phyloP scores from a whole-genome alignment of 2,888 invertebrate species.

The Lampropteryx suffumata region DNA sequence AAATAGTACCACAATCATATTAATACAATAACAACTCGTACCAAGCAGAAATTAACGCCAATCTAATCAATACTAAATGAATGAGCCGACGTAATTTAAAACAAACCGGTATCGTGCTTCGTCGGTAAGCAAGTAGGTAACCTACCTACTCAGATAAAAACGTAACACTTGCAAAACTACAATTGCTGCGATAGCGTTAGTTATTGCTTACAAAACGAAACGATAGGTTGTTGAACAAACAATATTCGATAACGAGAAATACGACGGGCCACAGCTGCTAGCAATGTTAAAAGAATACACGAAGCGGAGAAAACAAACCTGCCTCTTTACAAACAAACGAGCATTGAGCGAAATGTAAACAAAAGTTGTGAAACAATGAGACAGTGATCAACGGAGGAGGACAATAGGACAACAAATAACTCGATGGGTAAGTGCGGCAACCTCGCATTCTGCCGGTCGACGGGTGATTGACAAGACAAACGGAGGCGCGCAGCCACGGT shows the following conservation, averaged over 20 bases:
- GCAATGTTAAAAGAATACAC: conserved; percentile 58
- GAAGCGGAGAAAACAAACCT: conserved; percentile 59
- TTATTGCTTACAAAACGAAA: conserved; percentile 45
- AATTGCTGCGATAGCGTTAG: conserved; percentile 41
- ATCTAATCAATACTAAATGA: conserved; percentile 36
- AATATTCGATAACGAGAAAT: conserved; percentile 57
- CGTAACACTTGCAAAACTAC: conserved; percentile 40
- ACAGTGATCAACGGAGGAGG: conserved; percentile 65
- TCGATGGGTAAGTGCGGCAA: conserved; percentile 63
- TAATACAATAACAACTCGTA: conserved; percentile 15
- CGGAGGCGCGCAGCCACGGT: conserved; percentile 55
- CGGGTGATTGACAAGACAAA: conserved; percentile 77
- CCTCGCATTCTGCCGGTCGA: conserved; percentile 44
- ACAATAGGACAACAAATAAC: conserved; percentile 79
- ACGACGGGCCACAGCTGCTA: conserved; percentile 53
- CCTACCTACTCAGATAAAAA: conserved; percentile 29
- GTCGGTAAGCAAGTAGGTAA: conserved; percentile 32
- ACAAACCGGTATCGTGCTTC: conserved; percentile 28
- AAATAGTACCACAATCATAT: conserved; percentile 5
- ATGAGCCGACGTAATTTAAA: conserved; percentile 38
- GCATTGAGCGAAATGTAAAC: conserved; percentile 69
- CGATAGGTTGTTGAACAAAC: conserved; percentile 50
- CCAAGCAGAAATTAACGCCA: conserved; percentile 33
- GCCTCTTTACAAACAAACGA: conserved; percentile 66
- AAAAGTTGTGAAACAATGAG: conserved; percentile 74